Base-by-base conservation (phyloP, 2,888 invertebrate genomes). In the Apotomis betuletana region DNA sequence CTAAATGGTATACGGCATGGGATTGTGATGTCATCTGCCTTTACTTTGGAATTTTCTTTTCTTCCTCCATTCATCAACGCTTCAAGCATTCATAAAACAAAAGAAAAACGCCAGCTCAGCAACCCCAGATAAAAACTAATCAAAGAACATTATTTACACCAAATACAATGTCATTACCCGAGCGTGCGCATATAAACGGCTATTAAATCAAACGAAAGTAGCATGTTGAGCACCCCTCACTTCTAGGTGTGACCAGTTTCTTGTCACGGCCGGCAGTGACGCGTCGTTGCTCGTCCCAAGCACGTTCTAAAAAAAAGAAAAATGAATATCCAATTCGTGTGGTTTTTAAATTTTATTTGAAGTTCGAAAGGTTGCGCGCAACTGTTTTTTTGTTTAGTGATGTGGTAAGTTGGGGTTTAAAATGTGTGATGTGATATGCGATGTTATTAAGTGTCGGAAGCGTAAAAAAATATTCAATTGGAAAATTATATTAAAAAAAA, bases 171-270 rank as follows among this genome's bases (percentile, higher is more conserved):
- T 67, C 68, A 72, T 72, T 72, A 72, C 49, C 72, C 67, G 57
- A 55, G 67, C 67, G 62, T 72, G 72, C 55, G 62, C 55, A 57
- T 65, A 65, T 57, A 65, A 65, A 65, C 75, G 74, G 67, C 52
- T 57, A 68, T 55, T 73, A 77, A 76, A 70, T 62, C 69, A 44
- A 80, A 82, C 78, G 85, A 85, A 86, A 86, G 86, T 83, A 79
- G 80, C 87, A 87, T 84, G 87, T 87, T 87, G 74, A 73, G 73
- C 74, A 83, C 87, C 85, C 81, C 89, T 82, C 83, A 80, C 82
- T 75, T 73, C 49, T 70, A 75, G 77, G 79, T 74, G 76, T 75
- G 75, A 82, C 80, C 78, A 63, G 70, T 73, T 54, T 75, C 79
- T 82, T 80, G 81, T 81, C 81, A 83, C 76, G 81, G 74, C 77